Conservation (phyloP, 2,797 vertebrate genomes). For the Gambusia yucatana region DNA sequence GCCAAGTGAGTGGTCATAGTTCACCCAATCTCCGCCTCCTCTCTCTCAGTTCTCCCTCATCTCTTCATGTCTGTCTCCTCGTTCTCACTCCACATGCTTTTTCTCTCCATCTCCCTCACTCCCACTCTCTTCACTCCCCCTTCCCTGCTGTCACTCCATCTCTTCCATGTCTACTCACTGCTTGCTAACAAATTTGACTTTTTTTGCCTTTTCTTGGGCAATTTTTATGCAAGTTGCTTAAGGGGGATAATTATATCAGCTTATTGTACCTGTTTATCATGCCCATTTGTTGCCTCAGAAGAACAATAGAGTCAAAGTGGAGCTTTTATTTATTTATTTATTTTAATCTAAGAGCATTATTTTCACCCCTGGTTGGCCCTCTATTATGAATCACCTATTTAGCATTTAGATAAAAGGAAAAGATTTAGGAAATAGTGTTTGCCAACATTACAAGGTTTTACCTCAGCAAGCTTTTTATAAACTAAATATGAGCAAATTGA, state of each 20-base stretch:
- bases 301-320: slow-evolving; percentile 62
- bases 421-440: slow-evolving; percentile 75
- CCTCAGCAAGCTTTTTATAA: slow-evolving; percentile 79
- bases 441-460: slow-evolving; percentile 81
- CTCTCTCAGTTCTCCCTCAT: slow-evolving; percentile 60
- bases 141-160: slow-evolving; percentile 82
- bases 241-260: slow-evolving; percentile 24
- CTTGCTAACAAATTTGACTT: slow-evolving; percentile 60
- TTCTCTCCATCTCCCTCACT: slow-evolving; percentile 74
- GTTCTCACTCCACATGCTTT: slow-evolving; percentile 81
- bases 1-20: slow-evolving; percentile 89
- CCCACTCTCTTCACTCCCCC: slow-evolving; percentile 81
- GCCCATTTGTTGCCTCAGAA: slow-evolving; percentile 41
- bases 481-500: slow-evolving; percentile 83
- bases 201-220: slow-evolving; percentile 44
- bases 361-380: slow-evolving; percentile 44
- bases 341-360: slow-evolving; percentile 52
- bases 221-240: slow-evolving; percentile 40
- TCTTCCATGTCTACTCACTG: slow-evolving; percentile 71
- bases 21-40: slow-evolving; percentile 62
- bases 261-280: slow-evolving; percentile 42
- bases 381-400: slow-evolving; percentile 66
- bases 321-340: slow-evolving; percentile 13
- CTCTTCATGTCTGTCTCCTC: slow-evolving; percentile 79
- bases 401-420: slow-evolving; percentile 72